Percentiles rank a stretch among this genome's conserved stretches.
Conservation (phyloP, 2,888 invertebrate species). For the Cynaeus angustus region DNA sequence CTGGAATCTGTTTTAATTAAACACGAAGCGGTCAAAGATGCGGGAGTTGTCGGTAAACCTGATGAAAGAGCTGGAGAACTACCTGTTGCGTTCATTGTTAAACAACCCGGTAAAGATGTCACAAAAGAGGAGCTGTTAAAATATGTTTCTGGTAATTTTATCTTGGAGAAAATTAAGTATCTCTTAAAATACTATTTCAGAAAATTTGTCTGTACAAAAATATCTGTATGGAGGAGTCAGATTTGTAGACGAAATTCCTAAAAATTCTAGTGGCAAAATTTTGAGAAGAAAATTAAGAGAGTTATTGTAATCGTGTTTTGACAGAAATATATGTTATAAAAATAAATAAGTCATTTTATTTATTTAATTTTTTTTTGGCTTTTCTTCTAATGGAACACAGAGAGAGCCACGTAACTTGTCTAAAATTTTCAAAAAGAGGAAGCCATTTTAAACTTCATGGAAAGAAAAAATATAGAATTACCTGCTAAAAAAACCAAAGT, state of each 20-base stretch:
- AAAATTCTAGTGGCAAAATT: constrained; percentile 73
- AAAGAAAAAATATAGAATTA: no score
- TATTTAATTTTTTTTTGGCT: no score
- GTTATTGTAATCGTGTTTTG: no score
- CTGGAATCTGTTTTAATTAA: constrained; percentile 86
- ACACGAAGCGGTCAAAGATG: constrained; percentile 82
- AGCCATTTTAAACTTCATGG: no score
- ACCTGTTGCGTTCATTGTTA: constrained; percentile 85
- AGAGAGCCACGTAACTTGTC: no score
- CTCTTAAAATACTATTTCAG: constrained; percentile 50
- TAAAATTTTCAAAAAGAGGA: no score
- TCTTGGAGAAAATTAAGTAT: not conserved
- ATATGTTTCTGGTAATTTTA: constrained; percentile 71
- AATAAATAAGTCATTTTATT: no score
- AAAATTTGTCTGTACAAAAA: constrained; percentile 82
- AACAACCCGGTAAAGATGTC: constrained; percentile 72
- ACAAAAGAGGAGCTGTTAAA: constrained; percentile 69
- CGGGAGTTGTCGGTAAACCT: constrained; percentile 85
- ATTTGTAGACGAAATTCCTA: constrained; percentile 73
- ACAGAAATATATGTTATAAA: no score
- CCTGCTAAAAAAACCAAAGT: no score
- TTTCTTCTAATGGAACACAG: no score
- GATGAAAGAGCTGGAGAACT: constrained; percentile 84
- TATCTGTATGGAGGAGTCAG: constrained; percentile 78
- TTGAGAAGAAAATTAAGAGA: constrained; percentile 67